Evolutionary conservation across 2,113 vertebrate genomes (phyloP), one percentile per base, ranked within the genome.

Genomic region (Alectura lathami): DNA sequence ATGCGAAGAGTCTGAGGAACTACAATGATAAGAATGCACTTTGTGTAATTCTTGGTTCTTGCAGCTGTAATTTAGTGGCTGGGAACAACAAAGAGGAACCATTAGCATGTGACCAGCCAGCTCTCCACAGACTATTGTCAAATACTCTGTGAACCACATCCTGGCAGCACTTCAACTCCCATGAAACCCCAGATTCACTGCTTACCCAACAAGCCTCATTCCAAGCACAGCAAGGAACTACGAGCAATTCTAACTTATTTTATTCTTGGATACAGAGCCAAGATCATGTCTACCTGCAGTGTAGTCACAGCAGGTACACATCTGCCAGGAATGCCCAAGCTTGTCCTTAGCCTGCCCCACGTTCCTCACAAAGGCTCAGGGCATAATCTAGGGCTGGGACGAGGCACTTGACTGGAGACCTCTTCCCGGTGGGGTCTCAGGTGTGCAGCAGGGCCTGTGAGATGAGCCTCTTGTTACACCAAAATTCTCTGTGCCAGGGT

Each of bases 21-120:
- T 62, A 38, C 38, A 73, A 63, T 43, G 47, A 24, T 83, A 81
- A 84, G 86, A 92, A 91, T 88, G 79, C 23, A 34, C 72, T 89
- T 56, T 80, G 86, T 81, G 30, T 43, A 70, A 48, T 56, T 88
- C 47, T 70, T 43, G 7, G 68, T 70, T 70, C 50, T 77, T 74
- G 73, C 63, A 42, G 83, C 47, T 93, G 63, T 45, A 83, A 87
- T 88, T 91, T 77, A 5, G 29, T 22, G 70, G 45, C 50, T 91
- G 43, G 64, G 80, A 96, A 86, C 68, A 88, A 80, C 1, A 1
- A 83, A 80, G 72, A 80, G 38, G 72, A 77, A 11, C 29, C 4
- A 0, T 69, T 69, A 76, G 22, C 26, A 54, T 62, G 26, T 50
- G 45, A n/a, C 17, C 68, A 81, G 17, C 22, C 70, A 77, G 22